Conservation (phyloP, 2,113 vertebrate species). For the Protobothrops mucrosquamatus region DNA sequence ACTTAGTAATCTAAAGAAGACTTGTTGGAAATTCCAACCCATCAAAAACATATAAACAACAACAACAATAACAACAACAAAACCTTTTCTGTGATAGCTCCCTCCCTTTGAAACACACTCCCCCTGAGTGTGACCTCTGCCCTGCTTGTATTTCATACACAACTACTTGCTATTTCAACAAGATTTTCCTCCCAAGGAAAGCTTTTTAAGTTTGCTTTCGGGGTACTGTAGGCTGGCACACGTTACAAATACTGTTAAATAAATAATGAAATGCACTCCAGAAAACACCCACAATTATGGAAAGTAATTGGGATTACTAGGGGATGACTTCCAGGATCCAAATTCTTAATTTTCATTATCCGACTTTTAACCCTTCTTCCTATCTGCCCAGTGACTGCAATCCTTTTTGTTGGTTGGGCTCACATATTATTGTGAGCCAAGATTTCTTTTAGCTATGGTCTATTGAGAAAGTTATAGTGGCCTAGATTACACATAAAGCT, state of each 20-base stretch:
- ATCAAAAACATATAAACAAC: neutral
- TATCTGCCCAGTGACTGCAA: neutral
- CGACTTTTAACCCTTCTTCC: neutral
- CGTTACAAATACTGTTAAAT: neutral
- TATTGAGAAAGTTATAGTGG: neutral
- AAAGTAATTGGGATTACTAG: neutral
- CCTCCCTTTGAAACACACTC: neutral
- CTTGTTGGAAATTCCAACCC: neutral
- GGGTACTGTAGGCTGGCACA: neutral
- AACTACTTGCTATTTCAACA: neutral
- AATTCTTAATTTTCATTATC: neutral
- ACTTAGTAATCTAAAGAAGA: neutral
- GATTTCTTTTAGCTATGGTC: neutral
- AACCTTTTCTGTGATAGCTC: neutral
- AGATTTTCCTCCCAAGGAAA: neutral
- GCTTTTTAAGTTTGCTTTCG: neutral
- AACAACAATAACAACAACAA: neutral
- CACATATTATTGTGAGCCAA: neutral
- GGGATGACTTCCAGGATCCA: neutral
- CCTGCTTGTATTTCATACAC: neutral
- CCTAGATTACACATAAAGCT: neutral
- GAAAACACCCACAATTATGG: neutral
- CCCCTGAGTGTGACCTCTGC: neutral
- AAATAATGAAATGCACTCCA: neutral
- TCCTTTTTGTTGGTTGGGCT: neutral